Evolutionary conservation across 2,113 vertebrate species (phyloP).

Genomic region (Mustela lutreola): DNA sequence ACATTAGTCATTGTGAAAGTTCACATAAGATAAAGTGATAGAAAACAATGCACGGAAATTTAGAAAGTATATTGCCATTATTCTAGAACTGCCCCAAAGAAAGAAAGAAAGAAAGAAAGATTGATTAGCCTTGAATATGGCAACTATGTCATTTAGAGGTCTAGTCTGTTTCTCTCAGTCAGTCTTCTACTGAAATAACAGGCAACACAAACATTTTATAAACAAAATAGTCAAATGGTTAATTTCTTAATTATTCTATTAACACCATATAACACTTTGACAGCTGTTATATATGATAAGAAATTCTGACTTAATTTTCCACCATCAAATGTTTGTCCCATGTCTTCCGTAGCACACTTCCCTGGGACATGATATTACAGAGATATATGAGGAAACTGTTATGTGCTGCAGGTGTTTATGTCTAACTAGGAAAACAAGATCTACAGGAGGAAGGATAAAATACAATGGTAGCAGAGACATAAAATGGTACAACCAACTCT

Average conservation of each 20-base stretch:
- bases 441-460: not conserved
- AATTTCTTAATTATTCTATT: not conserved
- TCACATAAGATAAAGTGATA: constrained; percentile 28
- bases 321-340: not conserved
- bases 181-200: not conserved
- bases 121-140: not conserved
- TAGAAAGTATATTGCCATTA: not conserved
- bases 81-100: not conserved
- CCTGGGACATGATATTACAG: not conserved
- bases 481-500: not conserved
- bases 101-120: not conserved
- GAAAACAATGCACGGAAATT: not conserved
- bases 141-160: not conserved
- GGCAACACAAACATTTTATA: constrained; percentile 1
- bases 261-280: not conserved
- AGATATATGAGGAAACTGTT: not conserved
- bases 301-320: not conserved
- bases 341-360: not conserved
- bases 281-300: not conserved
- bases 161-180: not conserved
- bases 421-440: not conserved
- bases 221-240: not conserved
- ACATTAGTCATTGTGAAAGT: not conserved
- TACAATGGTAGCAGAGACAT: not conserved
- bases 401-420: not conserved